A percentile compares a stretch with the other conserved stretches of the same genome.
Conservation (phyloP, 2,888 invertebrate species). For the Acronicta leporina region DNA sequence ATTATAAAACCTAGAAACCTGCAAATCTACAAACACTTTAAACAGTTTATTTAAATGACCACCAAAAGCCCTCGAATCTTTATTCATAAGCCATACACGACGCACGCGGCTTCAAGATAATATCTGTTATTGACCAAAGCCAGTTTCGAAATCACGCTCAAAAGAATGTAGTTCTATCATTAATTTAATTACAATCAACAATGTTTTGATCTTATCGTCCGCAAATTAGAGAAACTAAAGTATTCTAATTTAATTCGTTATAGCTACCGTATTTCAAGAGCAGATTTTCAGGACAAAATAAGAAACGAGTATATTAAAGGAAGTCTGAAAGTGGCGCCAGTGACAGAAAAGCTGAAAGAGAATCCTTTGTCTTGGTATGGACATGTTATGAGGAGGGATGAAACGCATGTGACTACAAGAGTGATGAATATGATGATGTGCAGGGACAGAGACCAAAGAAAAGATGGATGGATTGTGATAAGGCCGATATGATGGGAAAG, state of each 20-base stretch:
- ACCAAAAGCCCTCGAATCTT: background rate
- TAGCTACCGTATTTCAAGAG: constrained; percentile 33
- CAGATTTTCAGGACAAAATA: constrained; percentile 28
- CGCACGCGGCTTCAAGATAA: constrained; percentile 44
- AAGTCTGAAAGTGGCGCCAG: too few species aligned
- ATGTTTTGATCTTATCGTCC: constrained; percentile 59
- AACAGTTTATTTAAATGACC: background rate
- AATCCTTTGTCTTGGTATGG: too few species aligned
- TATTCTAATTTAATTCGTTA: constrained; percentile 53
- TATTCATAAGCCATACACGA: constrained; percentile 21
- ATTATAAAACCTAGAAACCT: too few species aligned
- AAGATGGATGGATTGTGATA: too few species aligned
- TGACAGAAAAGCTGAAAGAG: too few species aligned
- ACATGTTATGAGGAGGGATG: too few species aligned
- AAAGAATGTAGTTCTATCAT: constrained; percentile 64
- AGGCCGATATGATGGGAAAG: too few species aligned
- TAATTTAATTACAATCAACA: constrained; percentile 60
- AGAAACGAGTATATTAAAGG: too few species aligned
- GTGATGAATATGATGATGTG: too few species aligned
- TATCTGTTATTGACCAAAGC: constrained; percentile 54
- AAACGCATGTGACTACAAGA: too few species aligned
- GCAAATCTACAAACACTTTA: too few species aligned
- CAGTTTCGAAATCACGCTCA: constrained; percentile 55
- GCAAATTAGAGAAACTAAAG: constrained; percentile 66
- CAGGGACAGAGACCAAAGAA: too few species aligned